phyloP scores from a whole-genome alignment of 1,140 invertebrate species.

The Heliconius congener region DNA sequence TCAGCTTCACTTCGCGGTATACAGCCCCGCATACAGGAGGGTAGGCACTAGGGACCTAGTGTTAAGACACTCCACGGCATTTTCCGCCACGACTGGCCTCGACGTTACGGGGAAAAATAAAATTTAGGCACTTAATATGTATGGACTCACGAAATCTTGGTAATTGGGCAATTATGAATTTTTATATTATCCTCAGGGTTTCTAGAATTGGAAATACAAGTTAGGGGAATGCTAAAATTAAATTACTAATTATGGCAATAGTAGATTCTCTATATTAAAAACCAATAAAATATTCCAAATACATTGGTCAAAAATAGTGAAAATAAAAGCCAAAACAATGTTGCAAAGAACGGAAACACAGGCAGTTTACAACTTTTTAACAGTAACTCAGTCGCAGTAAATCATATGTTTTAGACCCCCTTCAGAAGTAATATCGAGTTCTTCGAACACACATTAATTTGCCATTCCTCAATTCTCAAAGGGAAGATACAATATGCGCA shows the following conservation, averaged over 20 bases:
- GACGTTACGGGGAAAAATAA: too few relatives aligned
- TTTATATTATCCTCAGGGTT: too few relatives aligned
- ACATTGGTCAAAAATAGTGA: slow-evolving; percentile 41
- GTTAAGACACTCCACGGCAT: too few relatives aligned
- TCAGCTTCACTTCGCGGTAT: too few relatives aligned
- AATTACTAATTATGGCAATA: neutral
- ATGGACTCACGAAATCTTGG: too few relatives aligned
- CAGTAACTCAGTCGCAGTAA: slow-evolving; percentile 71
- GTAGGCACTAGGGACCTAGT: too few relatives aligned
- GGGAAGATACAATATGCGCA: slow-evolving; percentile 61
- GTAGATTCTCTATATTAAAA: slow-evolving; percentile 11
- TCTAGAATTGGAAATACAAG: too few relatives aligned
- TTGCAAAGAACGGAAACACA: slow-evolving; percentile 72
- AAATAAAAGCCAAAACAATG: slow-evolving; percentile 59
- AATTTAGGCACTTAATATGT: too few relatives aligned
- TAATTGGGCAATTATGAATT: too few relatives aligned
- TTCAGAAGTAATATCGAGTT: slow-evolving; percentile 78
- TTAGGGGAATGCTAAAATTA: neutral
- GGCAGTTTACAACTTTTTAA: slow-evolving; percentile 80
- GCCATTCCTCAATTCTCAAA: slow-evolving; percentile 75
- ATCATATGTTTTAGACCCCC: slow-evolving; percentile 72
- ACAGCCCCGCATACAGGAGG: too few relatives aligned
- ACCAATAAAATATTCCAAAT: slow-evolving; percentile 20
- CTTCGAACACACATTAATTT: slow-evolving; percentile 79
- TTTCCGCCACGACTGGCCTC: too few relatives aligned